Evolutionary conservation across 2,797 vertebrate species (phyloP), one percentile per base, ranked within the genome.

Genomic region (Amblyopsis hoosieri): DNA sequence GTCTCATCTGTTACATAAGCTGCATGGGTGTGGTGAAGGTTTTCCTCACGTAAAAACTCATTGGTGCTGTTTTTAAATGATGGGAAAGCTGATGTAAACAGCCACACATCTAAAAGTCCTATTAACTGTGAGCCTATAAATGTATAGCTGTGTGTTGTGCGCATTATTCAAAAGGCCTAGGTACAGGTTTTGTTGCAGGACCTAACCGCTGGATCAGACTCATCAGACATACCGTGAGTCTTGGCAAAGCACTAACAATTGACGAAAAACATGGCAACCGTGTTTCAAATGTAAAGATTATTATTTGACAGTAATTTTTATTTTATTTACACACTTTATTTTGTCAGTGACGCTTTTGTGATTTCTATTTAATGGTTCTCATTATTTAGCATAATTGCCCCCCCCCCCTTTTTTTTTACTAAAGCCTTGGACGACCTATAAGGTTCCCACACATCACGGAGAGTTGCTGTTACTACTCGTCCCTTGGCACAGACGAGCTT

Each of bases 1-100:
- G 50, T 62, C 46, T 54, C 19, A 15, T 45, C 10, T 15, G 78
- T 81, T 84, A 72, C 68, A 85, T 89, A 89, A 90, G 87, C 88
- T 89, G 79, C 70, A 54, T 57, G 33, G 33, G 33, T 37, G 33
- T 51, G n/a, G 60, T 62, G 48, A 58, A 76, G 75, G 55, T 75
- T 33, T 17, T 68, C 67, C 56, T 76, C 71, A 64, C 64, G 57
- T 37, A 60, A 46, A 7, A 59, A 57, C n/a, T 3, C 52, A 45
- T 31, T 55, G 72, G 56, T 71, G 62, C 66, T 15, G 8, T 67
- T 14, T 62, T 19, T 19, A 73, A 77, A 69, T 51, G 66, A 69
- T 62, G 49, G 67, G 23, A 55, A 66, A 64, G 9, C 6, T 9
- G 14, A 42, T 47, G 45, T 58, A 12, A 47, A 19, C 15, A 46